Evolutionary conservation across 2,797 vertebrate species (phyloP).

Genomic region (Halcyon badia): DNA sequence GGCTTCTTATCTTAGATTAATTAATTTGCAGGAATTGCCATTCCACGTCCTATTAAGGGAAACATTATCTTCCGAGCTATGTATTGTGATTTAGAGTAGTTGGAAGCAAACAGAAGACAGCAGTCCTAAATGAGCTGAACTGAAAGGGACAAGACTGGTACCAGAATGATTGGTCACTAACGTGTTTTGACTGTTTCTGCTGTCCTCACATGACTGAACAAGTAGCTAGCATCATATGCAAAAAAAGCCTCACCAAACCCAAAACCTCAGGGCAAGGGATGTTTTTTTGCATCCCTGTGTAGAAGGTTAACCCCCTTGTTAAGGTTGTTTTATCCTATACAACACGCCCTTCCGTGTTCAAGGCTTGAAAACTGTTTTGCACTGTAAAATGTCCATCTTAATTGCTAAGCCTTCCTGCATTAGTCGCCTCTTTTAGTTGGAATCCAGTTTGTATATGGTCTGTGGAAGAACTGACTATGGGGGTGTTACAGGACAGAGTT

Average conservation of each 20-base stretch:
- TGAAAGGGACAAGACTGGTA: not conserved
- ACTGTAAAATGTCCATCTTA: not conserved
- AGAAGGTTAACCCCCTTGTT: not conserved
- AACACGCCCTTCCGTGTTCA: rapidly evolving
- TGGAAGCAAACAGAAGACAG: not conserved
- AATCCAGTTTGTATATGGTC: not conserved
- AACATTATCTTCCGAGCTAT: not conserved
- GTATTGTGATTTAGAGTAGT: not conserved
- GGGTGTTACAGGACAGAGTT: not conserved
- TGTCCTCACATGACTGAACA: not conserved
- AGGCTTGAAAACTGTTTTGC: not conserved
- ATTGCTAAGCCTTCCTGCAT: not conserved
- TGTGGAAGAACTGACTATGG: rapidly evolving
- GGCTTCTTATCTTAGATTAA: not conserved
- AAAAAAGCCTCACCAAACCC: not conserved
- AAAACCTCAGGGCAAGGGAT: not conserved
- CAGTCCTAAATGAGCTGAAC: not conserved
- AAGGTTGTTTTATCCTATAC: not conserved
- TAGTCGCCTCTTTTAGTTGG: not conserved
- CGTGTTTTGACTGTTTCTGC: not conserved
- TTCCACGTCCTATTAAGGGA: not conserved
- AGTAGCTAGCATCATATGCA: not conserved
- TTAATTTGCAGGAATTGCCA: not conserved
- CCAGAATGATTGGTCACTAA: not conserved
- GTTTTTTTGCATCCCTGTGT: not conserved